These are phyloP conservation scores for Neogobius melanostomus DNA, from an alignment of 2,113 vertebrate species.

Conservation along the genomic window DNA sequence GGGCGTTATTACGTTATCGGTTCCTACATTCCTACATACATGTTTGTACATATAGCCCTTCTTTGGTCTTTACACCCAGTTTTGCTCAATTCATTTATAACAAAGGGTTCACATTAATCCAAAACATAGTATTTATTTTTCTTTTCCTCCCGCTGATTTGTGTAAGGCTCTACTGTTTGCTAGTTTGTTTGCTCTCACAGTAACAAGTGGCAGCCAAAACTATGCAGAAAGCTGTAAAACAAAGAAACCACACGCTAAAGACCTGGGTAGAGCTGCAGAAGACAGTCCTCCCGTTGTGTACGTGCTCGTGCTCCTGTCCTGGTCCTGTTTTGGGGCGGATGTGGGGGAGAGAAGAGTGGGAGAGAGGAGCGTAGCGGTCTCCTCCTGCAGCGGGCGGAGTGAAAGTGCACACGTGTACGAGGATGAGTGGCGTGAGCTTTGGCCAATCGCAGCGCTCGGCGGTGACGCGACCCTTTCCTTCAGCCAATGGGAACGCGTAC, in stretches of 20 bases:
- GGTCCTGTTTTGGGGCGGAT: not conserved
- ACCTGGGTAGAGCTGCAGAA: too few species aligned
- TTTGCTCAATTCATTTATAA: too few species aligned
- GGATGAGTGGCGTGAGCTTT: conserved; percentile 37
- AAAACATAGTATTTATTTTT: too few species aligned
- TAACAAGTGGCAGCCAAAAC: too few species aligned
- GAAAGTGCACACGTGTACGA: conserved; percentile 78
- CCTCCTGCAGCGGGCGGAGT: conserved; percentile 41
- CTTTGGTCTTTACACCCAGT: too few species aligned
- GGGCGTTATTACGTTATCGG: too few species aligned
- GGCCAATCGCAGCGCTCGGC: conserved; percentile 45
- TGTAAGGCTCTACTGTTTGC: not conserved
- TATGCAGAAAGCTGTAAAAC: not conserved
- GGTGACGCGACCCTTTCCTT: conserved; percentile 20
- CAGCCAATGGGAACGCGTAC: conserved; percentile 51
- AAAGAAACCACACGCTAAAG: not conserved
- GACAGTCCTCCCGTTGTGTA: conserved; percentile 14
- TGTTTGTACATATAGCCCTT: too few species aligned
- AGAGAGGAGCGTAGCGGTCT: conserved; percentile 41
- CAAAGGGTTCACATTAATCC: too few species aligned
- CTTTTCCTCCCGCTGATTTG: not conserved
- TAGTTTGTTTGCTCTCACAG: not conserved
- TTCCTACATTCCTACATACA: too few species aligned
- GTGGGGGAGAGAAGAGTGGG: too few species aligned
- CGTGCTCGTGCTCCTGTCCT: conserved; percentile 48